Evolutionary conservation across 2,888 invertebrate genomes (phyloP).

Genomic region (Nebria brevicollis): DNA sequence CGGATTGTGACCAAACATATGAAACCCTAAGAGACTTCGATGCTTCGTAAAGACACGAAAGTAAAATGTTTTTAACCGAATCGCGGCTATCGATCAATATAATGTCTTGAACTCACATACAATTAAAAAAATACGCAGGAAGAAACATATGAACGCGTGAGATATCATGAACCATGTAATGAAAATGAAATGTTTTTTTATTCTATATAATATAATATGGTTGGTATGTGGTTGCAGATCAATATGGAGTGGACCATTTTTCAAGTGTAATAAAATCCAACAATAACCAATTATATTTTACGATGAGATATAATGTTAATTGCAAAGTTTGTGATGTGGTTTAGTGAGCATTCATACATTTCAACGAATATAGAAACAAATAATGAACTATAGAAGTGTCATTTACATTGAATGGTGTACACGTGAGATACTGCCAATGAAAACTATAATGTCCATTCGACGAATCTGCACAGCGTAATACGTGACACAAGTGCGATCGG

Average conservation of each 20-base stretch:
- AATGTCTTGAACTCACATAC: no score
- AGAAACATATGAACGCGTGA: neutral
- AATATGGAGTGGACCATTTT: conserved; percentile 4
- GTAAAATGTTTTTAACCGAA: no score
- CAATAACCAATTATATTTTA: conserved; percentile 27
- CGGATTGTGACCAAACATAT: neutral
- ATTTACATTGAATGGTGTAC: conserved; percentile 41
- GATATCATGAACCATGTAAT: conserved; percentile 9
- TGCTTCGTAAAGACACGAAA: neutral
- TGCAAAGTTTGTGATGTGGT: conserved; percentile 10
- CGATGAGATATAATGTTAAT: conserved; percentile 15
- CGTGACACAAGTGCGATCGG: neutral
- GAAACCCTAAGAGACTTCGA: conserved; percentile 9
- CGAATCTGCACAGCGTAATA: neutral
- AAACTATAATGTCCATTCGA: conserved; percentile 11
- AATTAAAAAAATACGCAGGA: neutral
- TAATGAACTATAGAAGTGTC: neutral
- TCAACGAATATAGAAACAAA: neutral
- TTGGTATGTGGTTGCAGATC: neutral
- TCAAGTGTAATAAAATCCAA: conserved; percentile 9
- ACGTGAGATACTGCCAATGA: conserved; percentile 22
- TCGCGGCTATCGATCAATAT: no score
- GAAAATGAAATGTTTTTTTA: neutral
- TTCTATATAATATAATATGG: neutral
- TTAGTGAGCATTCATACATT: neutral